These are phyloP conservation scores for Tribolium madens DNA, from an alignment of 1,140 invertebrate genomes.

Conservation along the genomic window DNA sequence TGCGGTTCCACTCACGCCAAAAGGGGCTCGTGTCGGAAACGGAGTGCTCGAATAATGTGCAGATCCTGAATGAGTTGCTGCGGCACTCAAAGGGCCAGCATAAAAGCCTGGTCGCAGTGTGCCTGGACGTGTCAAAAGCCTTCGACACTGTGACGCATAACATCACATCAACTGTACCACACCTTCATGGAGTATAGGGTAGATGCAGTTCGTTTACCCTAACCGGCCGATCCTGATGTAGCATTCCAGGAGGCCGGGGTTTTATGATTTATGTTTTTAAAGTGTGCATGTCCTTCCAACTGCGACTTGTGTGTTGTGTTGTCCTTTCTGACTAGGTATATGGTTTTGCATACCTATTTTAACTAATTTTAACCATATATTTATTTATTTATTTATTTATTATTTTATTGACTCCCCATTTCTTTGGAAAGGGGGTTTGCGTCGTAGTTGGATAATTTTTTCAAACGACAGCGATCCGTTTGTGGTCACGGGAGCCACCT, in stretches of 20 bases:
- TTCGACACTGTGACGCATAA: constrained; percentile 60
- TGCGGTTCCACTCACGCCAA: constrained; percentile 48
- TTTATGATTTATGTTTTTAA: background rate
- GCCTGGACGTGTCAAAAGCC: constrained; percentile 57
- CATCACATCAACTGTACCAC: constrained; percentile 14
- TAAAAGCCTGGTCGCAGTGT: constrained; percentile 48
- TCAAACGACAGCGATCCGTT: background rate
- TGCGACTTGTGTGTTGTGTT: background rate
- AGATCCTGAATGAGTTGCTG: constrained; percentile 45
- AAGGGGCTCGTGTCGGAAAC: constrained; percentile 54
- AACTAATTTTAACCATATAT: background rate
- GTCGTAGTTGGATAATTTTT: background rate
- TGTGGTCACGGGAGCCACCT: background rate
- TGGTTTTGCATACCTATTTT: background rate
- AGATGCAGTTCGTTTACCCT: background rate
- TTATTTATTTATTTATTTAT: background rate
- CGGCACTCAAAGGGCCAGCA: constrained; percentile 30
- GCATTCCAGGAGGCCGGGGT: background rate
- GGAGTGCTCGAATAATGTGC: constrained; percentile 42
- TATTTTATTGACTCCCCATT: no score
- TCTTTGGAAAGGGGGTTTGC: no score
- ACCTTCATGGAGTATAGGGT: background rate
- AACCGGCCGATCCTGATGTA: background rate
- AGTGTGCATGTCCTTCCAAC: background rate
- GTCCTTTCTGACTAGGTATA: background rate